Base-by-base conservation (phyloP, 2,797 vertebrate genomes). In the Brotula barbata region DNA sequence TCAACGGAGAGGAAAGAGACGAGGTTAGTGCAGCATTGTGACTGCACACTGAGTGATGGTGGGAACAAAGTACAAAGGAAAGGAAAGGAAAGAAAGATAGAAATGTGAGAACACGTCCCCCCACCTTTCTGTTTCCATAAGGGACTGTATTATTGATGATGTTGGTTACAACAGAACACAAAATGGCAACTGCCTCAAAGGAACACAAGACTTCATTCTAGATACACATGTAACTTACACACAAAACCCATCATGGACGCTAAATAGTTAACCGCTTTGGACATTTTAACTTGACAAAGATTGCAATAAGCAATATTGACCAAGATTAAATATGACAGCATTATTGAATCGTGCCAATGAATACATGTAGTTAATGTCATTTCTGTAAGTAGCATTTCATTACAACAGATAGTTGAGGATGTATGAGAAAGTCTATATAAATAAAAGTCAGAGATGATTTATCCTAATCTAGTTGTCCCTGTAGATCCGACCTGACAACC, bases 381-480 rank as follows among this genome's bases (percentile, higher is more conserved):
- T n/a, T n/a, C n/a, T n/a, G n/a, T n/a, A n/a, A n/a, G n/a, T n/a
- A n/a, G n/a, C n/a, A n/a, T n/a, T n/a, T n/a, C n/a, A n/a, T n/a
- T n/a, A n/a, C n/a, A 3, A 28, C 25, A 28, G 25, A 3, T 28
- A 28, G 25, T 28, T 28, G 25, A 4, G 17, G 36, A 10, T 36
- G 3, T 54, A 6, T 28, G 7, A 45, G 15, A 41, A 19, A 8
- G 6, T 41, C n/a, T n/a, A n/a, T n/a, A n/a, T n/a, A n/a, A n/a
- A 44, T 52, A 14, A 5, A 28, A 39, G 43, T 12, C 23, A 17
- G 11, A 34, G 51, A 53, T 37, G 47, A 70, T 50, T 64, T 67
- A 19, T 54, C 39, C 39, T 79, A 83, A 77, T 80, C 70, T 68
- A 47, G 51, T 45, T 59, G n/a, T n/a, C n/a, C n/a, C n/a, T n/a